A percentile compares a stretch with the other conserved stretches of the same genome.
Conservation (phyloP, 1,140 invertebrate species). For the Aricia agestis region DNA sequence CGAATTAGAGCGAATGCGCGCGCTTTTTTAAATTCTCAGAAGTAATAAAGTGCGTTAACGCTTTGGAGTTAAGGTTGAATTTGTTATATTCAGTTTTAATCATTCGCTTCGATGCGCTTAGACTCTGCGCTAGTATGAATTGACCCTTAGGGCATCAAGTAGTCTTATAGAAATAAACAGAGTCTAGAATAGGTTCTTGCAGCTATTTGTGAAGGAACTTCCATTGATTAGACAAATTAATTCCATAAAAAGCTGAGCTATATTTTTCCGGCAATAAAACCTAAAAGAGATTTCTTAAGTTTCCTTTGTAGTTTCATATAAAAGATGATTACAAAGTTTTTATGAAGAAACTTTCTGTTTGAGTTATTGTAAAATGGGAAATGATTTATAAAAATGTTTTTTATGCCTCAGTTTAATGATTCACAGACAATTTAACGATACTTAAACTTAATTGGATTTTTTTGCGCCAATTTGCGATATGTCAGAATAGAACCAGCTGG, state of each 20-base stretch:
- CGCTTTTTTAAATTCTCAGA: too few relatives aligned
- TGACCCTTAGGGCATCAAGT: too few relatives aligned
- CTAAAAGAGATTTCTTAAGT: not conserved
- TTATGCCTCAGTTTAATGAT: not conserved
- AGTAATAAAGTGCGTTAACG: too few relatives aligned
- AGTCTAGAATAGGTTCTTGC: too few relatives aligned
- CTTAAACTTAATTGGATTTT: not conserved
- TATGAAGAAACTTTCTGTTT: not conserved
- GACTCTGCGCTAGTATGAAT: too few relatives aligned
- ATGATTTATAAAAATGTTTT: constrained; percentile 4
- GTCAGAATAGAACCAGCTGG: too few relatives aligned
- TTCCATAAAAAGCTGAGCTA: constrained; percentile 1
- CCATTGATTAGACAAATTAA: constrained; percentile 19
- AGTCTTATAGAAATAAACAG: too few relatives aligned
- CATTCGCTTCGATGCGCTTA: too few relatives aligned
- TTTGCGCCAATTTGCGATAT: not conserved
- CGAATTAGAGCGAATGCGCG: too few relatives aligned
- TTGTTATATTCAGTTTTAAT: too few relatives aligned
- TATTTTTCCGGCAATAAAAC: not conserved
- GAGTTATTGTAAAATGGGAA: not conserved
- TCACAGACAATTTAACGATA: not conserved
- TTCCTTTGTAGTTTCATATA: not conserved
- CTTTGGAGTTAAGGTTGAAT: too few relatives aligned
- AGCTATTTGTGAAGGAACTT: not conserved
- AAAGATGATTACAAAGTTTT: constrained; percentile 3